Conservation (phyloP, 2,113 vertebrate genomes). For the Podocnemis expansa region DNA sequence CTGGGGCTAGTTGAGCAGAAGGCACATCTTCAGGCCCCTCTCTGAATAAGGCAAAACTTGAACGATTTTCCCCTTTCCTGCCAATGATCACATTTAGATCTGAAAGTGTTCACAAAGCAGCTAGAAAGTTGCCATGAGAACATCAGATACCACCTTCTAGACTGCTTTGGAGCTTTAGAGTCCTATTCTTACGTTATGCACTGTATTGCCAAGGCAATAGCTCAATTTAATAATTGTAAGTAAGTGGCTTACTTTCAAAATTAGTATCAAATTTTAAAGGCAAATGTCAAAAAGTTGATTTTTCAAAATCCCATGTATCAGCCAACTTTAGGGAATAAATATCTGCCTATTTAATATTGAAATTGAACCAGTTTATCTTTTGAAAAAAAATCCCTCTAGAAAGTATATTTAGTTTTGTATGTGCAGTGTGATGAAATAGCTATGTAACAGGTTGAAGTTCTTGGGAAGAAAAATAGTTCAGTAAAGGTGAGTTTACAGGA, state of each 20-base stretch:
- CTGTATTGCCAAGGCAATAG: neutral
- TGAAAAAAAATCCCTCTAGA: neutral
- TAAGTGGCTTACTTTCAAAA: neutral
- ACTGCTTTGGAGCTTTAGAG: neutral
- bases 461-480: neutral
- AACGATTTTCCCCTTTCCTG: neutral
- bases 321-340: neutral
- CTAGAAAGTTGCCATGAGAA: neutral
- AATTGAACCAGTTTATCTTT: neutral
- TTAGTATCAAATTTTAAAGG: neutral
- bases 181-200: neutral
- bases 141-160: neutral
- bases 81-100: neutral
- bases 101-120: neutral
- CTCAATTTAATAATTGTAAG: neutral
- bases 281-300: neutral
- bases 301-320: neutral
- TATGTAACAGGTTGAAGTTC: neutral
- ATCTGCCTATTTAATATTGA: neutral
- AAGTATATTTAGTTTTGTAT: neutral
- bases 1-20: too few species aligned
- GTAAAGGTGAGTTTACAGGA: neutral
- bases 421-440: neutral
- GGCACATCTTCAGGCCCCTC: neutral
- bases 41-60: neutral